A percentile compares a stretch with the other conserved stretches of the same genome.
phyloP scores from a whole-genome alignment of 2,797 vertebrate genomes.

The Manis pentadactyla region DNA sequence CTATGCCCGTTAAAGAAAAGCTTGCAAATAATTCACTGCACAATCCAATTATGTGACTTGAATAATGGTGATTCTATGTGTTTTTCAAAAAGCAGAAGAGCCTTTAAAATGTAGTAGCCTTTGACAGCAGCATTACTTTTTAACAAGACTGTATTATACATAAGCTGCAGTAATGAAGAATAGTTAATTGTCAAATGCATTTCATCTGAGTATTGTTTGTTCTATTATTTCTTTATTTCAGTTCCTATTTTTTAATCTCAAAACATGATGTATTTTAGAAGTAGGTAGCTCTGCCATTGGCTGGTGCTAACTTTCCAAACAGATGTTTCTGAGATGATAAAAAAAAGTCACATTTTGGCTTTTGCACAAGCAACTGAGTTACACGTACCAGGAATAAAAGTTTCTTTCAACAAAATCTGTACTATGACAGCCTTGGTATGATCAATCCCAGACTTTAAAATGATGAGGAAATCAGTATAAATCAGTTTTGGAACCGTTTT shows the following conservation, averaged over 20 bases:
- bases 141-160: neutral
- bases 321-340: neutral
- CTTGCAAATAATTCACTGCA: no score
- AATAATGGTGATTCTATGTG: neutral
- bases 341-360: neutral
- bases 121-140: neutral
- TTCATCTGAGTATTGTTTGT: neutral
- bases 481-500: neutral
- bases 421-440: fast-evolving
- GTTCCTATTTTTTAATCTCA: neutral
- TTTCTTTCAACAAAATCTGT: neutral
- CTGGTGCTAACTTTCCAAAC: neutral
- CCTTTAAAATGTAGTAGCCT: neutral
- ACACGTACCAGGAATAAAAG: neutral
- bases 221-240: neutral
- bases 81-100: neutral
- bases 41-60: neutral
- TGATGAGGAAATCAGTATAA: neutral
- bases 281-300: constrained; percentile 46
- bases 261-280: neutral
- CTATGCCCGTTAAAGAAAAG: neutral
- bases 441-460: neutral
- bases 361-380: neutral
- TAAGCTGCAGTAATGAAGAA: neutral
- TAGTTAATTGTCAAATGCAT: neutral